These are phyloP conservation scores for Pteropus alecto DNA, from an alignment of 2,113 vertebrate genomes.

Conservation along the genomic window DNA sequence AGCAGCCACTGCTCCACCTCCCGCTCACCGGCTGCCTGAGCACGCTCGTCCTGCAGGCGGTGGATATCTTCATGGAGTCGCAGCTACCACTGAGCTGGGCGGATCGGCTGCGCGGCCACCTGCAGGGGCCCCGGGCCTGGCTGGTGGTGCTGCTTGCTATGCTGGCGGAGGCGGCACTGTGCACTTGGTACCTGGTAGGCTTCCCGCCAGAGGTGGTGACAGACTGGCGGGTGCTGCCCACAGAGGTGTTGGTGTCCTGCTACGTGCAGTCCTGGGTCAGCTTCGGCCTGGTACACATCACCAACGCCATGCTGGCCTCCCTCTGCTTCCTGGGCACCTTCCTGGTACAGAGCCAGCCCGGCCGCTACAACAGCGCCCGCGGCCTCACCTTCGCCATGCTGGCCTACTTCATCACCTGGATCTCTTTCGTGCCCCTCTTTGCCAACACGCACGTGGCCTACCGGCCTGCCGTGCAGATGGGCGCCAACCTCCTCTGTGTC, in stretches of 20 bases:
- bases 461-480: conserved; percentile 80
- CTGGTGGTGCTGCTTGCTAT: conserved; percentile 7
- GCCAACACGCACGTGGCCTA: conserved; percentile 72
- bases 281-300: conserved; percentile 82
- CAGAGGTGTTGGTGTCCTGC: conserved; percentile 85
- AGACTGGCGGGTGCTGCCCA: conserved; percentile 55
- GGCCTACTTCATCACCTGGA: conserved; percentile 86
- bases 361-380: conserved; percentile 87
- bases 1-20: conserved; percentile 82
- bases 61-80: conserved; percentile 70
- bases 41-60: conserved; percentile 83
- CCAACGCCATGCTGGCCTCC: conserved; percentile 78
- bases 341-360: conserved; percentile 84
- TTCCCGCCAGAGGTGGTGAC: background rate
- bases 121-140: conserved; percentile 68
- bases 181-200: conserved; percentile 18
- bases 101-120: background rate
- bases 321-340: conserved; percentile 92
- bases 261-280: conserved; percentile 76
- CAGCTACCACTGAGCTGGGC: conserved; percentile 53
- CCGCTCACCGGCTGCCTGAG: conserved; percentile 86
- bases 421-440: conserved; percentile 88
- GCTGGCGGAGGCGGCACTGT: background rate
- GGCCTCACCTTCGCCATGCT: conserved; percentile 89
- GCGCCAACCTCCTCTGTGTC: conserved; percentile 80